Base-by-base conservation (phyloP, 30 jellyfish, hydroid and myxozoan genomes). In the Cassiopea xamachana region DNA sequence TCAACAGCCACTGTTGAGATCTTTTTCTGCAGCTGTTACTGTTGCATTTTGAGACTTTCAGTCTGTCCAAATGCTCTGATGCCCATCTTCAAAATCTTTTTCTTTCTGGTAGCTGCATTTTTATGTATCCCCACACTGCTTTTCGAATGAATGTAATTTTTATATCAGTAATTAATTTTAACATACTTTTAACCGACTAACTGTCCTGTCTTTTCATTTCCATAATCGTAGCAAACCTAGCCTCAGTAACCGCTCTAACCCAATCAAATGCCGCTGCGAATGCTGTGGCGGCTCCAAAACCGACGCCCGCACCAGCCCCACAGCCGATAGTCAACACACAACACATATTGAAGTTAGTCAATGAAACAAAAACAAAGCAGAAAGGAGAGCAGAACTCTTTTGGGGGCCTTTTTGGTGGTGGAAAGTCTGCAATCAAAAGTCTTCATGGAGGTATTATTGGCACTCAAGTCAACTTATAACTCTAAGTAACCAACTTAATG, bases 391-490 rank as follows among this genome's bases (percentile, higher is more conserved):
- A 68, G 12, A 93, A 87, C 75, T 88, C 89, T 6, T 75, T 88
- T 48, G 92, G 13, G 14, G 91, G 91, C 48, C 80, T 77, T 5
- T 90, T 88, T 80, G 98, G 95, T 70, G 93, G 74, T 59, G 94
- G 94, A 59, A 85, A 81, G 46, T 91, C 90, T 50, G 71, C 97
- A 44, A 79, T 74, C 14, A 96, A 94, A 64, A 85, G 94, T 59
- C 92, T 94, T n/a, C 98, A 94, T 71, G 98, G 98, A 94, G 98
- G 98, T 94, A 89, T 19, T 71, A 84, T 46, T 27, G 64, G 45
- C 79, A 71, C n/a, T 16, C 80, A 7, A 19, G 27, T 71, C 76
- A n/a, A 15, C 76, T 79, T 5, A 4, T 77, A 46, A 9, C 71
- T 48, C 46, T 44, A 7, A 19, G 15, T 74, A 13, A 48, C 3